Base-by-base conservation (phyloP, 2,888 invertebrate genomes). In the Esperia sulphurella region DNA sequence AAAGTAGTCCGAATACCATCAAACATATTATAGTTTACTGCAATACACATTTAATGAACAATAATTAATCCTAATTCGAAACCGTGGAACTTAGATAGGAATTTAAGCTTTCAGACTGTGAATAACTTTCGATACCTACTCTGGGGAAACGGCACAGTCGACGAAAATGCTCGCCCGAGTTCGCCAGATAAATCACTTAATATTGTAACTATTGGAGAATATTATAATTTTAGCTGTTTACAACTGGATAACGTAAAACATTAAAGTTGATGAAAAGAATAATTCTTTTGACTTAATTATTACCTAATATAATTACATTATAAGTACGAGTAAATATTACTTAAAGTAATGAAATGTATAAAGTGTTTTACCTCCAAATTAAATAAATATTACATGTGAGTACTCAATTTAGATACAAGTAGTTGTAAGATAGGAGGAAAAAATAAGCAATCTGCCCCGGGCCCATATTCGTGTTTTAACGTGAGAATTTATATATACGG, bases 11-110 rank as follows among this genome's bases (percentile, higher is more conserved):
- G n/a, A n/a, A n/a, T n/a, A n/a, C n/a, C n/a, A n/a, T n/a, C n/a
- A n/a, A n/a, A n/a, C n/a, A n/a, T n/a, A n/a, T n/a, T n/a, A 82
- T 75, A 76, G 75, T 81, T 81, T 77, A 79, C 80, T 79, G 78
- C 76, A 65, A 80, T 65, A 67, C 72, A 66, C 72, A 73, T 79
- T 81, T 81, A 79, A 71, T 73, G 71, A 73, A 67, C 73, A 79
- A 80, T 79, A 79, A 80, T 79, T 79, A 75, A 78, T 79, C 72
- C 68, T 64, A 75, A 73, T 75, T 63, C 64, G 61, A 71, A 77
- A 72, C 74, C 66, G 64, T 65, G 52, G 61, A 75, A 73, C 69
- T 71, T 10, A 35, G 10, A 35, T 10, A 71, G 68, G 67, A 71
- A 68, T 68, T 68, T 70, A 74, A 74, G 70, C 76, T 71, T 66